Evolutionary conservation across 2,113 vertebrate genomes (phyloP).

Genomic region (Sula dactylatra): DNA sequence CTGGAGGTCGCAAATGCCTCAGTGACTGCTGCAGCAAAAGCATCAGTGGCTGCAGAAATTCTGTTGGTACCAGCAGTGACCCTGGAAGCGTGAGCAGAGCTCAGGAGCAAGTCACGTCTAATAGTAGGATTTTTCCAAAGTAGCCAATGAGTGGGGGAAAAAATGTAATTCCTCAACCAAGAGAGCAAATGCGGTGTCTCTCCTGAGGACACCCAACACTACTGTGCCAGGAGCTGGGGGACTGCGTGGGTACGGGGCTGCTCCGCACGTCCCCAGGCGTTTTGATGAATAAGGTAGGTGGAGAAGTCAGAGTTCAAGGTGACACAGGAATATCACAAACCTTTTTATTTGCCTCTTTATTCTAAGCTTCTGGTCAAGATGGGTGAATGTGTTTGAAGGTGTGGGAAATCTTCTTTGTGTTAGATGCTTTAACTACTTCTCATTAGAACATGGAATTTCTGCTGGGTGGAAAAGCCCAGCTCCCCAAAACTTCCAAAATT

Average conservation of each 20-base stretch:
- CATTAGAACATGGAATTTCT: background rate
- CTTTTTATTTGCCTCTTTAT: background rate
- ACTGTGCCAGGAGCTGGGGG: background rate
- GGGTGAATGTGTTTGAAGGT: background rate
- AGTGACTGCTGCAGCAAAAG: background rate
- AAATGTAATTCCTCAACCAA: background rate
- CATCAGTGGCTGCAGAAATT: background rate
- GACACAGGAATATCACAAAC: background rate
- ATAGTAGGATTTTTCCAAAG: background rate
- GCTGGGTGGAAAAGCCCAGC: background rate
- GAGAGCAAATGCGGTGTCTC: background rate
- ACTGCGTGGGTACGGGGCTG: accelerated
- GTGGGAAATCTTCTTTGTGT: background rate
- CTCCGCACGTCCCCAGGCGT: accelerated
- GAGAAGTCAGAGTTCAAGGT: background rate
- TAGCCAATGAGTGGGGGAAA: accelerated
- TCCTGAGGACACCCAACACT: background rate
- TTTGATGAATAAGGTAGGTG: background rate
- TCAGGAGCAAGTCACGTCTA: background rate
- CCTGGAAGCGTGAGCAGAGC: background rate
- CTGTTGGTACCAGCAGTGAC: accelerated
- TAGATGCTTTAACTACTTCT: background rate
- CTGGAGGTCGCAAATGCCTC: background rate
- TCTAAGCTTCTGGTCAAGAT: background rate
- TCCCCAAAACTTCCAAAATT: background rate